Conservation (phyloP, 2,797 vertebrate species). For the Prionace glauca region DNA sequence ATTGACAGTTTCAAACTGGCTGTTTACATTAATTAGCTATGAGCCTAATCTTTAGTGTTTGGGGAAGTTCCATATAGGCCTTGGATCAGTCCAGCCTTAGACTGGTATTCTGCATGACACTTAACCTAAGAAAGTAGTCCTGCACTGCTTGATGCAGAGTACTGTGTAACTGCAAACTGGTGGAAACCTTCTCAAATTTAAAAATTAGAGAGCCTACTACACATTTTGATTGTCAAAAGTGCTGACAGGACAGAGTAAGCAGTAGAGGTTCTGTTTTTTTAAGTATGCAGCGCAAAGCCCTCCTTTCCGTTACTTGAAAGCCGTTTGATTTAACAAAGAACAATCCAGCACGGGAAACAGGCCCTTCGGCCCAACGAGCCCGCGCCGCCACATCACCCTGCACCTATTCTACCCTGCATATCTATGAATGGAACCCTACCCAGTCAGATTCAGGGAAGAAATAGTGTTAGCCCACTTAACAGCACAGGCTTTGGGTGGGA, state of each 20-base stretch:
- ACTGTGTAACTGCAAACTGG: background rate
- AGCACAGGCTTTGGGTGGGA: too few species aligned
- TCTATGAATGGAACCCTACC: too few species aligned
- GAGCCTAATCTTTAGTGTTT: background rate
- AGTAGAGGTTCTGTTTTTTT: background rate
- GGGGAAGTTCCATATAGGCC: background rate
- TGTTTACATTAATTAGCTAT: background rate
- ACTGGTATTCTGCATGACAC: background rate
- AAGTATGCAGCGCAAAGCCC: background rate
- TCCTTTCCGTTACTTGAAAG: background rate
- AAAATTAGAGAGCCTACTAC: background rate
- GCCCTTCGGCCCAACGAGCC: too few species aligned
- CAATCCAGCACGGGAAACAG: too few species aligned
- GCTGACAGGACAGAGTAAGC: background rate
- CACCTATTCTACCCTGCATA: too few species aligned
- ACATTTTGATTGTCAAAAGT: background rate
- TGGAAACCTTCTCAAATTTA: background rate
- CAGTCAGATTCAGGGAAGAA: too few species aligned
- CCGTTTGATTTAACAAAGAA: background rate
- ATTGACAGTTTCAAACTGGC: background rate
- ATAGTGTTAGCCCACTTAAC: too few species aligned
- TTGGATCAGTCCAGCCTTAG: background rate
- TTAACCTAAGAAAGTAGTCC: background rate
- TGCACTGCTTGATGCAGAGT: background rate
- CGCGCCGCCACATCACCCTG: too few species aligned